Evolutionary conservation across 2,797 vertebrate genomes (phyloP).

Genomic region (Anguilla pacifica): DNA sequence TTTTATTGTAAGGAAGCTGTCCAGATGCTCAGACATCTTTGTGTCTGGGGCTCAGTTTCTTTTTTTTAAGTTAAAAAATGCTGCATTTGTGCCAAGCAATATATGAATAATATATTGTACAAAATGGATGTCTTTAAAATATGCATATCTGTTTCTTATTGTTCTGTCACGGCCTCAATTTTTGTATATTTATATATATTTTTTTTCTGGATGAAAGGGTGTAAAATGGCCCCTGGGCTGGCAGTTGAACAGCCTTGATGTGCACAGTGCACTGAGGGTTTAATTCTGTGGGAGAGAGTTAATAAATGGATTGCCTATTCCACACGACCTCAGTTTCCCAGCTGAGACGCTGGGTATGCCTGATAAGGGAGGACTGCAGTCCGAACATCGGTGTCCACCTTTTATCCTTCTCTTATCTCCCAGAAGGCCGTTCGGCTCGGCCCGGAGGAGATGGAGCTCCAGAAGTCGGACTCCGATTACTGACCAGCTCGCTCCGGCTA

Average conservation of each 20-base stretch:
- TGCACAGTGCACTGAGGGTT: neutral
- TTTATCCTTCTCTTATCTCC: neutral
- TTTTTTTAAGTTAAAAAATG: too few relatives aligned
- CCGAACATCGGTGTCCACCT: neutral
- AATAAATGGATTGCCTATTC: neutral
- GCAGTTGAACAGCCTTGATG: too few relatives aligned
- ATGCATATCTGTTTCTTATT: neutral
- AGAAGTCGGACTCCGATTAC: neutral
- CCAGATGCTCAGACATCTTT: neutral
- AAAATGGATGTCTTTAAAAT: too few relatives aligned
- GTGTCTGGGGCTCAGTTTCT: too few relatives aligned
- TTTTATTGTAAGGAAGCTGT: neutral
- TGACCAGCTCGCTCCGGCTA: neutral
- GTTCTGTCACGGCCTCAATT: neutral
- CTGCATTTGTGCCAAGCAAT: too few relatives aligned
- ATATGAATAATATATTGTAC: too few relatives aligned
- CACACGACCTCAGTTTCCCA: neutral
- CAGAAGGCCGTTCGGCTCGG: neutral
- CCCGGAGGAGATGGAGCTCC: neutral
- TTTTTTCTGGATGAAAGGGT: neutral
- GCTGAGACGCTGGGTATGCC: neutral
- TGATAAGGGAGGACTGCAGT: neutral
- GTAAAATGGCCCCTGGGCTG: neutral
- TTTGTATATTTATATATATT: neutral
- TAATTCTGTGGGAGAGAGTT: neutral